Conservation (phyloP, 2,888 invertebrate genomes). For the Heliothis peltigera region DNA sequence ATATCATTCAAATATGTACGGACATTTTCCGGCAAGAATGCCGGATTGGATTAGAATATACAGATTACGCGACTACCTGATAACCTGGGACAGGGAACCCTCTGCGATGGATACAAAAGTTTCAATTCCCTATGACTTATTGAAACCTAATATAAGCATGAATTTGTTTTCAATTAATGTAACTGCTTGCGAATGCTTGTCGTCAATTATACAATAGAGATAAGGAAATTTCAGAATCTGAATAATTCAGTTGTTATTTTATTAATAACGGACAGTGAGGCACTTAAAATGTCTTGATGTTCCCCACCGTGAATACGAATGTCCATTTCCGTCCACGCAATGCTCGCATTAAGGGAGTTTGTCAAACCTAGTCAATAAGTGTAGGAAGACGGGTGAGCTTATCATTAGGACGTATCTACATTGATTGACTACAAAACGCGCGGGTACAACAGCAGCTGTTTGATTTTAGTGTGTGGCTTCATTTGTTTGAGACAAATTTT, state of each 20-base stretch:
- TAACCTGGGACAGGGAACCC: slow-evolving; percentile 32
- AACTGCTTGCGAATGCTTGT: slow-evolving; percentile 23
- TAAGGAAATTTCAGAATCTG: slow-evolving; percentile 70
- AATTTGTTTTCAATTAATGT: slow-evolving; percentile 7
- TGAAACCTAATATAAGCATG: slow-evolving; percentile 5
- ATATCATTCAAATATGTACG: slow-evolving; percentile 59
- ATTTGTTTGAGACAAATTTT: not conserved
- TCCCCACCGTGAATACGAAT: slow-evolving; percentile 83
- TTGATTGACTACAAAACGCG: slow-evolving; percentile 35
- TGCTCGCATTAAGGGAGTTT: slow-evolving; percentile 84
- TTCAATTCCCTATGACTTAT: slow-evolving; percentile 7
- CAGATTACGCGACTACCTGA: slow-evolving; percentile 49
- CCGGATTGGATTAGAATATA: slow-evolving; percentile 55
- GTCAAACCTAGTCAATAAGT: slow-evolving; percentile 78
- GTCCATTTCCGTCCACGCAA: slow-evolving; percentile 87
- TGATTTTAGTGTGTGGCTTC: slow-evolving; percentile 3
- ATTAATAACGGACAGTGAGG: slow-evolving; percentile 79
- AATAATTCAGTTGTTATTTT: slow-evolving; percentile 81
- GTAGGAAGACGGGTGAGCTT: slow-evolving; percentile 54
- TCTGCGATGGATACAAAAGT: slow-evolving; percentile 39
- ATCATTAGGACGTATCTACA: slow-evolving; percentile 38
- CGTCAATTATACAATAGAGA: slow-evolving; percentile 70
- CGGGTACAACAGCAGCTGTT: slow-evolving; percentile 38
- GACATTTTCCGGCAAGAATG: slow-evolving; percentile 39
- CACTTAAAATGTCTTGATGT: slow-evolving; percentile 82